Base-by-base conservation (phyloP, 2,797 vertebrate species). In the Triplophysa bombifrons region DNA sequence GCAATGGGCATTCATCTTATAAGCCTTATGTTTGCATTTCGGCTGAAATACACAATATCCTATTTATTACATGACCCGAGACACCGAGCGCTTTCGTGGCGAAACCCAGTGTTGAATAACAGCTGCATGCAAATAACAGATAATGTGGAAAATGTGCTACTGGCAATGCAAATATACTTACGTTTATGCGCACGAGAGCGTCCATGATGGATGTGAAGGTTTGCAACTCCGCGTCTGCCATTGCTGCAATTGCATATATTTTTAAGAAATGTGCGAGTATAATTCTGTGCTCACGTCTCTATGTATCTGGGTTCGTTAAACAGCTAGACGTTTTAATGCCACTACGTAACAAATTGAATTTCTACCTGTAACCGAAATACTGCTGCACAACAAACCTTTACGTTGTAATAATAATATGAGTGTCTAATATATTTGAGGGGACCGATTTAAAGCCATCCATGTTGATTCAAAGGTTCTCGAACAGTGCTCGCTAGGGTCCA, bases 181-280 rank as follows among this genome's bases (percentile, higher is more conserved):
- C 96, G 89, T 94, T 98, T 76, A 98, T 96, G 88, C 96, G 94
- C 90, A 96, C 95, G 90, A 98, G 90, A 3, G 95, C 96, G 84
- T 98, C 97, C 96, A 98, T 98, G 88, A 98, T 95, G 55, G 96
- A 96, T 65, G 96, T 96, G 85, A 98, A 97, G 73, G 94, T 95
- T 90, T 96, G 94, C 84, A 98, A 87, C 46, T 97, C 96, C 72
- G 94, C 93, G 82, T 96, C 96, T 83, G 96, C 95, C 97, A 98
- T 98, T 64, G 66, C 76, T 65, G 44, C 67, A 56, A n/a, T 51
- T 60, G 16, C 55, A n/a, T 38, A 19, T 65, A 38, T 16, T 25
- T 2, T 2, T 50, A 3, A 30, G 8, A 51, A 50, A 66, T 68
- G 14, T 46, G 67, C 53, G 65, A 13, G 2, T 68, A 38, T 34